phyloP scores from a whole-genome alignment of 2,797 vertebrate species.

The Phrynocephalus guinanensis region DNA sequence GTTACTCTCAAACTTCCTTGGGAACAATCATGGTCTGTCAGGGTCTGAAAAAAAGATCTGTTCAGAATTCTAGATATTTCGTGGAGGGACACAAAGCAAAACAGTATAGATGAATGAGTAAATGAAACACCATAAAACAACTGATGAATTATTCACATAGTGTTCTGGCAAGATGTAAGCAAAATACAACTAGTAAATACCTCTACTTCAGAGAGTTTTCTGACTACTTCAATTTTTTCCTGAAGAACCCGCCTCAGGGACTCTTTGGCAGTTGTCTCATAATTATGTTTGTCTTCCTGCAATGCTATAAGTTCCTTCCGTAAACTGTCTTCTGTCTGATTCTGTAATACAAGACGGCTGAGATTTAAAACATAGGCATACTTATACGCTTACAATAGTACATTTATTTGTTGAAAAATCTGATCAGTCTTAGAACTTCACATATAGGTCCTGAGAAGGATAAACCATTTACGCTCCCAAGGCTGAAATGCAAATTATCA shows the following conservation, averaged over 20 bases:
- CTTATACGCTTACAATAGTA: not conserved
- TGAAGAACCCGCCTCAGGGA: slow-evolving; percentile 97
- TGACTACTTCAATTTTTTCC: slow-evolving; percentile 98
- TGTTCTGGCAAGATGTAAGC: not conserved
- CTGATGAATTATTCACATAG: not conserved
- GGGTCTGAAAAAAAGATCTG: not conserved
- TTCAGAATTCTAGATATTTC: not conserved
- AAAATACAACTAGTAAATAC: slow-evolving; percentile 72
- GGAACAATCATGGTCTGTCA: not conserved
- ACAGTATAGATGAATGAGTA: not conserved
- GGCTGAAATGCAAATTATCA: not conserved
- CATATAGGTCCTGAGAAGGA: not conserved
- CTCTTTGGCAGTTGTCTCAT: slow-evolving; percentile 98
- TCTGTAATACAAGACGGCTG: slow-evolving; percentile 76
- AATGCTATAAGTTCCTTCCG: slow-evolving; percentile 95
- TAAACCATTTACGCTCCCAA: not conserved
- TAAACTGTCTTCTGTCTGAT: slow-evolving; percentile 97
- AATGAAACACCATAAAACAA: not conserved
- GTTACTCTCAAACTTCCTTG: not conserved
- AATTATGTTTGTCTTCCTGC: slow-evolving; percentile 98
- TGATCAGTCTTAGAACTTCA: slow-evolving; percentile 8
- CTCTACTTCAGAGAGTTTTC: slow-evolving; percentile 98
- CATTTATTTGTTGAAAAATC: slow-evolving; percentile 6
- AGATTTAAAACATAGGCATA: not conserved
- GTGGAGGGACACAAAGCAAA: not conserved